These are phyloP conservation scores for Meriones unguiculatus DNA, from an alignment of 2,113 vertebrate species.

Conservation along the genomic window DNA sequence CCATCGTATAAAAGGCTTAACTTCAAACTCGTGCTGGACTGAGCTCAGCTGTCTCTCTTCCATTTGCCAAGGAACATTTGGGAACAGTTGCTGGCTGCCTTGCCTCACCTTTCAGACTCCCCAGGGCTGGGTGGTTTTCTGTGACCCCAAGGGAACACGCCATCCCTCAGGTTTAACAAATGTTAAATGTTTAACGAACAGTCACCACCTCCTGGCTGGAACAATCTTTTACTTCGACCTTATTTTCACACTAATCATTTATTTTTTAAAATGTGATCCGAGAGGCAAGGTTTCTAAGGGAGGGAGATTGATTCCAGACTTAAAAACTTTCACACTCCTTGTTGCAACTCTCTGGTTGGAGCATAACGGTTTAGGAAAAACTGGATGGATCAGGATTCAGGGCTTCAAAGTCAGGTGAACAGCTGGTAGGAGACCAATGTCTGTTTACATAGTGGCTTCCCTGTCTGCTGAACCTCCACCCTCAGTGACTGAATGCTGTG, in stretches of 20 bases:
- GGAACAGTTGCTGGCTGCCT: fast-evolving
- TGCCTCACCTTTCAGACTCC: not conserved
- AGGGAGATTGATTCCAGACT: not conserved
- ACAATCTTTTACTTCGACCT: not conserved
- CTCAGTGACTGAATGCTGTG: not conserved
- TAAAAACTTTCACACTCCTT: not conserved
- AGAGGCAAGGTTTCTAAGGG: not conserved
- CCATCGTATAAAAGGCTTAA: not conserved
- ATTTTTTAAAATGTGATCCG: not conserved
- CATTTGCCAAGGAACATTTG: not conserved
- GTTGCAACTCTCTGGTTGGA: not conserved
- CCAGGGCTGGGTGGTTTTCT: not conserved
- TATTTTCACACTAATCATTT: slow-evolving; percentile 9
- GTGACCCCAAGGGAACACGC: not conserved
- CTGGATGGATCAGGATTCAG: not conserved
- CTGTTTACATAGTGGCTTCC: too few relatives aligned
- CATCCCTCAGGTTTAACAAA: not conserved
- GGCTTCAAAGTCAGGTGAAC: not conserved
- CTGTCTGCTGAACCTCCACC: not conserved
- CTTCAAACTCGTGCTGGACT: not conserved
- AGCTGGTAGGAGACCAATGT: not conserved
- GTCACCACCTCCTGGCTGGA: not conserved
- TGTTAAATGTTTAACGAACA: too few relatives aligned
- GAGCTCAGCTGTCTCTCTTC: too few relatives aligned
- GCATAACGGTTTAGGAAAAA: not conserved